Evolutionary conservation across 2,888 invertebrate genomes (phyloP).

Genomic region (Laothoe populi): DNA sequence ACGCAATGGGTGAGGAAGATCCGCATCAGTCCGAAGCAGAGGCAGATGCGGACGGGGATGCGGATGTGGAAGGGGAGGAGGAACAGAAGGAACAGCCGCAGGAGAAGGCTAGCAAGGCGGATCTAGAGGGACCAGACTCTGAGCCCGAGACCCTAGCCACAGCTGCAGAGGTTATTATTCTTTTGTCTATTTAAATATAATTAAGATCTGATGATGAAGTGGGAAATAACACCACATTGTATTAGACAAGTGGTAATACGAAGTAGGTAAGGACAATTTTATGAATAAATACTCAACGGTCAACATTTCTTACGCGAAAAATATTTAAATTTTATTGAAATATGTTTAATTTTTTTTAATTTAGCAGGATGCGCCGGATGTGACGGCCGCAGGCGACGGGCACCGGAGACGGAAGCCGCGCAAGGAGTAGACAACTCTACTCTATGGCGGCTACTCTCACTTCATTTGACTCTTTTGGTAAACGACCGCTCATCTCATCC

Average conservation of each 20-base stretch:
- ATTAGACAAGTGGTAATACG: too few species aligned
- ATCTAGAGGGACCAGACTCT: conserved; percentile 49
- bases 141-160: conserved; percentile 35
- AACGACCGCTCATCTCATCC: neutral
- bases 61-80: conserved; percentile 44
- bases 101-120: conserved; percentile 68
- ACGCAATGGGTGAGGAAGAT: conserved; percentile 87
- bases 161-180: conserved; percentile 40
- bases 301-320: too few species aligned
- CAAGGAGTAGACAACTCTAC: conserved; percentile 64
- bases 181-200: too few species aligned
- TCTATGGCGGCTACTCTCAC: conserved; percentile 1
- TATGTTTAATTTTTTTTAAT: too few species aligned
- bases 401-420: conserved; percentile 79
- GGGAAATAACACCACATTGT: too few species aligned
- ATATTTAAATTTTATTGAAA: too few species aligned
- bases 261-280: too few species aligned
- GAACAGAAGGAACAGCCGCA: conserved; percentile 57
- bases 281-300: too few species aligned
- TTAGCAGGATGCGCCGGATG: neutral
- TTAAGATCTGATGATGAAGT: too few species aligned
- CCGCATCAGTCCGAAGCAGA: conserved; percentile 71
- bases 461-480: neutral
- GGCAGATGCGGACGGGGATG: conserved; percentile 52
- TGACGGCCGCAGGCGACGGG: conserved; percentile 70